These are phyloP conservation scores for Cerastis leucographa DNA, from an alignment of 2,888 invertebrate genomes.

Conservation along the genomic window DNA sequence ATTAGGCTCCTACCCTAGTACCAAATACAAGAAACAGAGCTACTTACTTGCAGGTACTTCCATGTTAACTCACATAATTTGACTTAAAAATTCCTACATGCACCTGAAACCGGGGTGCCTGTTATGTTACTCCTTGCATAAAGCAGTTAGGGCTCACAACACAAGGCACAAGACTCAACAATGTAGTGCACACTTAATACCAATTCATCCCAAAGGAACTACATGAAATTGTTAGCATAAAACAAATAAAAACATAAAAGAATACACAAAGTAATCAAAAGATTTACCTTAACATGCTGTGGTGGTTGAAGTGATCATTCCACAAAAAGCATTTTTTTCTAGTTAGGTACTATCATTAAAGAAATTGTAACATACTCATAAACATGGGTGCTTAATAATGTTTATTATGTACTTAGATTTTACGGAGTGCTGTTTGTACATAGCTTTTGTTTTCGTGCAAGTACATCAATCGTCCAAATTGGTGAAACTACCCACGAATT, in stretches of 20 bases:
- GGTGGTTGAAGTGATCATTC: conserved; percentile 2
- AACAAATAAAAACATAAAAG: conserved; percentile 3
- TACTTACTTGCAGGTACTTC: conserved; percentile 30
- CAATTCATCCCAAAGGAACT: conserved; percentile 35
- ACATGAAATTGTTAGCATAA: conserved; percentile 17
- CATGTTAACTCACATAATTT: conserved; percentile 15
- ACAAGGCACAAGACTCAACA: conserved; percentile 43
- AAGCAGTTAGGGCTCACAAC: conserved; percentile 31
- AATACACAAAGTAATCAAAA: conserved; percentile 2
- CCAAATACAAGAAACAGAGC: not conserved
- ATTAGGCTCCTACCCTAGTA: conserved; percentile 30
- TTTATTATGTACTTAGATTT: not conserved
- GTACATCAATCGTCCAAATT: conserved; percentile 17
- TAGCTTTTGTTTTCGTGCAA: conserved; percentile 14
- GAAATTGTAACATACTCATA: not conserved
- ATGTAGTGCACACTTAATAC: conserved; percentile 44
- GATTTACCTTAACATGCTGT: conserved; percentile 30
- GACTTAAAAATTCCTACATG: conserved; percentile 12
- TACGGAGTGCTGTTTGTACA: not conserved
- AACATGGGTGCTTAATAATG: not conserved
- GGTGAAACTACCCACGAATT: conserved; percentile 6
- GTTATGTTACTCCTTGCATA: conserved; percentile 20
- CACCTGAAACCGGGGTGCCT: conserved; percentile 15
- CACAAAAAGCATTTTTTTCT: conserved; percentile 17
- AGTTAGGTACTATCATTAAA: conserved; percentile 5